A percentile compares a stretch with the other conserved stretches of the same genome.
phyloP scores from a whole-genome alignment of 2,113 vertebrate species.

The Oreotrochilus melanogaster region DNA sequence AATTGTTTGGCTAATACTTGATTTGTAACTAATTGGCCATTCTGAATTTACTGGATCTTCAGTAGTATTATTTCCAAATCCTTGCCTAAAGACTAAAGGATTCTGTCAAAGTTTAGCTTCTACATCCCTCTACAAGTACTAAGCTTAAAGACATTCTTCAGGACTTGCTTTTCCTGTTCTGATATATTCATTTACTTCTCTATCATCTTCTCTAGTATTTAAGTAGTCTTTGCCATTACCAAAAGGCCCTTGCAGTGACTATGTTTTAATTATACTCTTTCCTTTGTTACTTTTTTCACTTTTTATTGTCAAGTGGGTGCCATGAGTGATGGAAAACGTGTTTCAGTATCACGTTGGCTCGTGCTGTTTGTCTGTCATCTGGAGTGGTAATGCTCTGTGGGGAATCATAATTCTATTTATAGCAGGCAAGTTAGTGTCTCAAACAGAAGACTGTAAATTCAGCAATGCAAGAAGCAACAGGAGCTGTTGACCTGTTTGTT shows the following conservation, averaged over 20 bases:
- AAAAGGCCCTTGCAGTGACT: not conserved
- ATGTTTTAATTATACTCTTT: not conserved
- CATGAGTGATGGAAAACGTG: not conserved
- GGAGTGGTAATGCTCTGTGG: not conserved
- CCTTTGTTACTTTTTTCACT: not conserved
- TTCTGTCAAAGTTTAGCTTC: not conserved
- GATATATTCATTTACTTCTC: not conserved
- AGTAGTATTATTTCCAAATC: not conserved
- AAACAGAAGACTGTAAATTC: not conserved
- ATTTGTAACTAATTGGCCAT: not conserved
- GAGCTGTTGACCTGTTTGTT: slow-evolving; percentile 9
- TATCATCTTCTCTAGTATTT: not conserved
- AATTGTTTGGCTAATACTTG: not conserved
- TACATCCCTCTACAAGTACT: not conserved
- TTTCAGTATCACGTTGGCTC: not conserved
- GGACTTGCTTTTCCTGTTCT: not conserved
- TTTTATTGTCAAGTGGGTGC: not conserved
- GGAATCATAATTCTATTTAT: not conserved
- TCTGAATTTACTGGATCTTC: not conserved
- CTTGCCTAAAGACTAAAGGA: not conserved
- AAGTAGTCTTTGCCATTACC: not conserved
- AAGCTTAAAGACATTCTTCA: not conserved
- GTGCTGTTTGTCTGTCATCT: not conserved
- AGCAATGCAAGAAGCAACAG: not conserved
- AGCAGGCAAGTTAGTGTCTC: not conserved